These are phyloP conservation scores for Galbula dea DNA, from an alignment of 2,113 vertebrate species.

Conservation along the genomic window DNA sequence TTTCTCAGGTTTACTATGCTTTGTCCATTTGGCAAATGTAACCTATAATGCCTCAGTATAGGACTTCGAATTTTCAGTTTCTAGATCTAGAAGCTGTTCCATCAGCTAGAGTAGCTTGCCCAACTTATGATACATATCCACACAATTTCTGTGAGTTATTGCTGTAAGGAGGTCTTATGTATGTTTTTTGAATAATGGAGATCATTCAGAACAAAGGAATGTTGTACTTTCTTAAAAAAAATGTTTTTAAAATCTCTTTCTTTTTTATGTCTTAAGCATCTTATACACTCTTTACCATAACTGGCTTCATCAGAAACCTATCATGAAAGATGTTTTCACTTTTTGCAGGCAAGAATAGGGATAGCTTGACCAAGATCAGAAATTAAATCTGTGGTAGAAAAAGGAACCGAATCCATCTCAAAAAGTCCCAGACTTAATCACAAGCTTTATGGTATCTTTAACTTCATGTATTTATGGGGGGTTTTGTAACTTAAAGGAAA, in stretches of 20 bases:
- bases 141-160: neutral
- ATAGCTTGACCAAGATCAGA: neutral
- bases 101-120: neutral
- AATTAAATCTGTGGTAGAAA: neutral
- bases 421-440: neutral
- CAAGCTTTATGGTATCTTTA: neutral
- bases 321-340: neutral
- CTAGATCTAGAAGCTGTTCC: neutral
- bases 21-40: neutral
- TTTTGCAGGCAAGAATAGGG: neutral
- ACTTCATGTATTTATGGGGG: neutral
- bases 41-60: neutral
- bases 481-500: neutral
- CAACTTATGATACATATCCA: neutral
- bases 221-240: neutral
- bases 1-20: neutral
- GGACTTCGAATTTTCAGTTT: neutral
- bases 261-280: neutral
- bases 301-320: neutral
- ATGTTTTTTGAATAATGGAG: neutral
- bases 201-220: neutral
- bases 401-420: neutral
- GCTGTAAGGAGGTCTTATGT: neutral
- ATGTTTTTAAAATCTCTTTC: neutral
- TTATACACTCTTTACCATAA: neutral